Evolutionary conservation across 2,113 vertebrate species (phyloP).

Genomic region (Platichthys flesus): DNA sequence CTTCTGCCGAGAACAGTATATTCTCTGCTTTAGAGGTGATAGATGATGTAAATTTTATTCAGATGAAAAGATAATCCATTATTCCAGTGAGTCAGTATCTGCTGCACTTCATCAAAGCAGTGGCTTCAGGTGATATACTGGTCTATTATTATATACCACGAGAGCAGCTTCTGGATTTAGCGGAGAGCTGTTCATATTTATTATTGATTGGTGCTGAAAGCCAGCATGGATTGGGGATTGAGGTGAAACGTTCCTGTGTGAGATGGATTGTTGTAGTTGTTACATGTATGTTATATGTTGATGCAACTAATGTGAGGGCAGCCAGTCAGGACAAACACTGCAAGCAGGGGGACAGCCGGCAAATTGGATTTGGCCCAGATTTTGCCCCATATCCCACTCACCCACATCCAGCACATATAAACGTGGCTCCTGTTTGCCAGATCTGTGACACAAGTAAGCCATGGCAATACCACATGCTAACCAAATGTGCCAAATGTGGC

Average conservation of each 20-base stretch:
- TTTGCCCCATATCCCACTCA: too few relatives aligned
- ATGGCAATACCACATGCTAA: background rate
- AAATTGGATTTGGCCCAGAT: too few relatives aligned
- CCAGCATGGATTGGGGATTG: constrained; percentile 8
- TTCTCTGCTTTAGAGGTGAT: constrained; percentile 52
- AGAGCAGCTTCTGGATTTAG: constrained; percentile 31
- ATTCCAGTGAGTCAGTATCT: constrained; percentile 31
- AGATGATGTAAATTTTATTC: constrained; percentile 60
- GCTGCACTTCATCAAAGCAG: constrained; percentile 42
- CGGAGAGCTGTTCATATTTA: constrained; percentile 27
- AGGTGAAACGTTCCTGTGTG: constrained; percentile 15
- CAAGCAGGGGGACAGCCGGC: too few relatives aligned
- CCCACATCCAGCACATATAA: background rate
- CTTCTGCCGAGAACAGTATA: constrained; percentile 41
- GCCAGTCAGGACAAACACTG: background rate
- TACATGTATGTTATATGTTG: background rate
- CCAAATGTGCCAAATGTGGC: background rate
- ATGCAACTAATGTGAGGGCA: background rate
- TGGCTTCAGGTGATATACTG: constrained; percentile 24
- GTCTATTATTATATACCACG: constrained; percentile 23
- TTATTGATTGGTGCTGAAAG: constrained; percentile 20
- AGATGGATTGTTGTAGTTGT: background rate
- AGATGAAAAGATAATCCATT: constrained; percentile 58
- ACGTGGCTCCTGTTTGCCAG: background rate
- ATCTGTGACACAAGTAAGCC: background rate